Evolutionary conservation across 2,888 invertebrate genomes (phyloP).

Genomic region (Phaedon cochleariae): DNA sequence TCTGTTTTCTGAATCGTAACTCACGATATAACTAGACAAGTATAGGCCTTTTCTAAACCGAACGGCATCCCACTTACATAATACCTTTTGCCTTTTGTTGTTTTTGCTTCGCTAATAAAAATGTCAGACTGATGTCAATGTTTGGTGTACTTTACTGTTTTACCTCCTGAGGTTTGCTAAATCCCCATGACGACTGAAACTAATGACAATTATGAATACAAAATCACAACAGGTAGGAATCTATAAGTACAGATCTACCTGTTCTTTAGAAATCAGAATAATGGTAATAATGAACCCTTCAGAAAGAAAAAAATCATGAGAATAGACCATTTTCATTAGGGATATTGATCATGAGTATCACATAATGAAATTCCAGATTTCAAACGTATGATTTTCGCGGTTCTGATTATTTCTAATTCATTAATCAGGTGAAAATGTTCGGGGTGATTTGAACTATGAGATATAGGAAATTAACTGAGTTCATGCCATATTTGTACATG

Average conservation of each 20-base stretch:
- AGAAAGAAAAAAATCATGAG: too few species aligned
- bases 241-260: background rate
- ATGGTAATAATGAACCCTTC: too few species aligned
- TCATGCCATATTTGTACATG: too few species aligned
- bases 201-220: conserved; percentile 1
- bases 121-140: conserved; percentile 18
- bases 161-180: conserved; percentile 10
- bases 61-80: background rate
- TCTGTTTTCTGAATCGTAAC: background rate
- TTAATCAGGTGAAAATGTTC: too few species aligned
- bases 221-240: conserved; percentile 14
- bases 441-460: too few species aligned
- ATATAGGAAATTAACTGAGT: too few species aligned
- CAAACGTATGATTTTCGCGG: too few species aligned
- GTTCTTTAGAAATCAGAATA: background rate
- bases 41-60: background rate
- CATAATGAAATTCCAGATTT: too few species aligned
- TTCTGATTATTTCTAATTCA: too few species aligned
- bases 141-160: conserved; percentile 12
- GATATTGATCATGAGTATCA: too few species aligned
- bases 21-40: conserved; percentile 1
- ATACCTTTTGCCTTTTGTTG: background rate
- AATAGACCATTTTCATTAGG: too few species aligned
- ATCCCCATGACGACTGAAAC: conserved; percentile 9
- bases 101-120: conserved; percentile 10